Evolutionary conservation across 2,888 invertebrate genomes (phyloP).

Genomic region (Nomada fabriciana): DNA sequence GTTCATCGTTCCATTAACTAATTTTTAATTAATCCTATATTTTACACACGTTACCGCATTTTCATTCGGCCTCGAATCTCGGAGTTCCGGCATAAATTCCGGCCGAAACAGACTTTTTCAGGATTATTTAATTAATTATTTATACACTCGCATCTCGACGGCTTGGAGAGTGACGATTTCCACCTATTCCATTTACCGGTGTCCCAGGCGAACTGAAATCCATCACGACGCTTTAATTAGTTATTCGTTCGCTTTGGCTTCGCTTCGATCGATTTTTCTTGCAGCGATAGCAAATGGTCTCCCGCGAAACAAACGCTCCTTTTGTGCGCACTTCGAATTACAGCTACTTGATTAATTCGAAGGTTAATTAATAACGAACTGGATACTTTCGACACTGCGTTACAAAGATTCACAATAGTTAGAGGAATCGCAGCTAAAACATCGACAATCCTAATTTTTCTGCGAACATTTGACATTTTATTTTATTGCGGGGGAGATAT

Average conservation of each 20-base stretch:
- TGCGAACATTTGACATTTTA: background rate
- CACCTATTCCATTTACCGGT: slow-evolving; percentile 22
- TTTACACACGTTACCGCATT: background rate
- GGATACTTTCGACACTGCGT: background rate
- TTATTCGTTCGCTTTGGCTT: slow-evolving; percentile 31
- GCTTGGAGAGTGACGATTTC: slow-evolving; percentile 28
- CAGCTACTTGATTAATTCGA: slow-evolving; percentile 13
- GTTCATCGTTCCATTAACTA: slow-evolving; percentile 15
- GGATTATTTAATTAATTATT: slow-evolving; percentile 58
- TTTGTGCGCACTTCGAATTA: background rate
- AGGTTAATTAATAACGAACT: slow-evolving; percentile 21
- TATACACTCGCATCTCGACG: slow-evolving; percentile 30
- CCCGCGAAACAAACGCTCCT: slow-evolving; percentile 3
- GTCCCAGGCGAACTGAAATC: slow-evolving; percentile 38
- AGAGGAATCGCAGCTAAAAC: background rate
- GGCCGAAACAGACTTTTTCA: slow-evolving; percentile 33
- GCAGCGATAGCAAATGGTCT: background rate
- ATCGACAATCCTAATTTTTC: background rate
- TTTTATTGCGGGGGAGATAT: background rate
- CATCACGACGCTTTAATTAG: slow-evolving; percentile 53
- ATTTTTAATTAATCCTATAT: slow-evolving; percentile 38
- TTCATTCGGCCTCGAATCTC: slow-evolving; percentile 7
- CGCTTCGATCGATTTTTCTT: slow-evolving; percentile 25
- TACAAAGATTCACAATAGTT: background rate
- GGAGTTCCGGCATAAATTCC: slow-evolving; percentile 6